Base-by-base conservation (phyloP, 1,140 invertebrate species). In the Trichonephila clavata region DNA sequence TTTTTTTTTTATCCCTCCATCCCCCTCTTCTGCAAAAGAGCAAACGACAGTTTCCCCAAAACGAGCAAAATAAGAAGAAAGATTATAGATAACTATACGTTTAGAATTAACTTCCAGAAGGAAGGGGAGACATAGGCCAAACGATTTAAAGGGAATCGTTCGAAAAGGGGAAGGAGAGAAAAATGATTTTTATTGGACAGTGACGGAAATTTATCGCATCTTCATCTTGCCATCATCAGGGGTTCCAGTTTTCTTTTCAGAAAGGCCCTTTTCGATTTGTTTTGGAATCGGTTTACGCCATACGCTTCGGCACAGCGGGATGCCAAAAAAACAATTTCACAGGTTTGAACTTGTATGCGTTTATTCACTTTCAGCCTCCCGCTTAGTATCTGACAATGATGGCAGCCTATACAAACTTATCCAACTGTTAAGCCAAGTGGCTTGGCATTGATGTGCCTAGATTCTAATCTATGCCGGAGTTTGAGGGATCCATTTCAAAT, bases 41-140 rank as follows among this genome's bases (percentile, higher is more conserved):
- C 63, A 81, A 24, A 61, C 57, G 89, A 50, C 24, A 59, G 90
- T 21, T 63, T 32, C 60, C 59, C 90, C 32, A 84, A 63, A 65
- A 65, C 59, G 24, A 60, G 43, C 57, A 43, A 59, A 89, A 89
- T 57, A n/a, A 60, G 89, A 90, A 90, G 89, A 84, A 84, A 92
- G 90, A 92, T 92, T 92, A 92, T 24, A 92, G 77, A 92, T 92
- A 92, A 92, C 90, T 92, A 92, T 92, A 84, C 90, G 90, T 92
- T 92, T 92, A 84, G 90, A 92, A 92, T 92, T 92, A 92, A 92
- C 90, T 92, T 84, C 89, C 71, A 20, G 16, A n/a, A 90, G 71
- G 65, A 90, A 80, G 59, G 50, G 61, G 90, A 27, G 39, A 57
- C 18, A 32, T 7, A 32, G 65, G n/a, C 21, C 27, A 80, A 84